Base-by-base conservation (phyloP, 2,113 vertebrate species). In the Nipponia nippon region DNA sequence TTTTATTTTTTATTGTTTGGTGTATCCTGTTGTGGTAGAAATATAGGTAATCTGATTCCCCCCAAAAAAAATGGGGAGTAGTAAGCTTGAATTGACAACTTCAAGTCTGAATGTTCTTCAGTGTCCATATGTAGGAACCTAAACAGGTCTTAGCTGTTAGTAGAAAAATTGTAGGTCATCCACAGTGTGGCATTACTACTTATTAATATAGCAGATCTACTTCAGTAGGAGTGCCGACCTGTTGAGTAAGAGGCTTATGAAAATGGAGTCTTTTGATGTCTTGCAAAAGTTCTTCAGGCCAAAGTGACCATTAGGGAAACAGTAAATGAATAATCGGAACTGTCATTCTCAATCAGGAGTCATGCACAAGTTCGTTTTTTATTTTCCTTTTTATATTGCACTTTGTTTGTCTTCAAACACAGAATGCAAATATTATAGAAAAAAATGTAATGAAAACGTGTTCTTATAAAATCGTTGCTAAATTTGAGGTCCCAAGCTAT, bases 191-290 rank as follows among this genome's bases (percentile, higher is more conserved):
- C 71, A 80, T 73, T 90, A 77, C 66, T 93, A 23, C 61, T 83
- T 91, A 86, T 11, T 94, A 96, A 86, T 96, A 90, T 20, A 94
- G 87, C 58, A 93, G 78, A 85, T 88, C 63, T 83, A 38, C 71
- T 95, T 96, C 63, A 69, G 70, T 75, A 70, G 62, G 90, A 95
- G 78, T 92, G 66, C 62, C 3, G 32, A 94, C 93, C 88, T 96
- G 88, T 97, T 97, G 96, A 95, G 63, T 96, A 96, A 89, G 90
- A 93, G 59, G 76, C 75, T 96, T 92, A 88, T 69, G 93, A 94
- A 96, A 94, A 96, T 94, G 87, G 87, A 91, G 87, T 70, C 95
- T 96, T 83, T 92, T 93, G 46, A 88, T 94, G 85, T 80, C 85
- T 88, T 93, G 62, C 22, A 77, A 10, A 94, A 95, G 93, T 94